Conservation (phyloP, 2,888 invertebrate genomes). For the Tridacna crocea region DNA sequence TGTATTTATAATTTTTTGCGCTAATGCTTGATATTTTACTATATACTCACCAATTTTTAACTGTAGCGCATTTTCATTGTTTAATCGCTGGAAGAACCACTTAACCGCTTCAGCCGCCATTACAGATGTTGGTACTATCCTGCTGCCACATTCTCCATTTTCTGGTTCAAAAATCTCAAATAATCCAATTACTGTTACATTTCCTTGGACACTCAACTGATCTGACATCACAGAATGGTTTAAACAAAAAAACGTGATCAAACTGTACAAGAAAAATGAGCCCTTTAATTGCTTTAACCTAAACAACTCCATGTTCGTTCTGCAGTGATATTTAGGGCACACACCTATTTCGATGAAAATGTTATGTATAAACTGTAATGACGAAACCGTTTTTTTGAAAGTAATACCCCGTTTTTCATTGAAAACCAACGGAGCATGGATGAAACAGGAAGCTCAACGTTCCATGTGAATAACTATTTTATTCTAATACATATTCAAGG, state of each 20-base stretch:
- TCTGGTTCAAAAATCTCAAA: constrained; percentile 34
- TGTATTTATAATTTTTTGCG: too few relatives aligned
- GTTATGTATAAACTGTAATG: too few relatives aligned
- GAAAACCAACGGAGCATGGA: too few relatives aligned
- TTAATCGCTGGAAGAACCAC: constrained; percentile 37
- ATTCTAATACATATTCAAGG: too few relatives aligned
- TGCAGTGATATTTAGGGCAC: too few relatives aligned
- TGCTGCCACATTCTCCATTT: constrained; percentile 19
- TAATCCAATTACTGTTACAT: constrained; percentile 35
- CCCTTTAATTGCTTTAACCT: too few relatives aligned
- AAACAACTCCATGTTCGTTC: too few relatives aligned
- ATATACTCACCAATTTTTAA: constrained; percentile 43
- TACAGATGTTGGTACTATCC: constrained; percentile 18
- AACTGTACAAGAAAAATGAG: background rate
- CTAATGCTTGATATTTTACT: background rate
- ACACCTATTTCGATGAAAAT: too few relatives aligned
- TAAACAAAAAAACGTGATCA: background rate
- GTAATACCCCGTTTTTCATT: too few relatives aligned
- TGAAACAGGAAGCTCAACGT: too few relatives aligned
- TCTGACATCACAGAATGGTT: background rate
- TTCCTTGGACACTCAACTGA: constrained; percentile 2
- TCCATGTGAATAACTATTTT: too few relatives aligned
- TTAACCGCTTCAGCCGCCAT: constrained; percentile 43
- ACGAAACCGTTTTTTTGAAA: too few relatives aligned
- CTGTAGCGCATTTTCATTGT: constrained; percentile 7